These are phyloP conservation scores for Gallinago jamesoni DNA, from an alignment of 2,113 vertebrate species.

Conservation along the genomic window DNA sequence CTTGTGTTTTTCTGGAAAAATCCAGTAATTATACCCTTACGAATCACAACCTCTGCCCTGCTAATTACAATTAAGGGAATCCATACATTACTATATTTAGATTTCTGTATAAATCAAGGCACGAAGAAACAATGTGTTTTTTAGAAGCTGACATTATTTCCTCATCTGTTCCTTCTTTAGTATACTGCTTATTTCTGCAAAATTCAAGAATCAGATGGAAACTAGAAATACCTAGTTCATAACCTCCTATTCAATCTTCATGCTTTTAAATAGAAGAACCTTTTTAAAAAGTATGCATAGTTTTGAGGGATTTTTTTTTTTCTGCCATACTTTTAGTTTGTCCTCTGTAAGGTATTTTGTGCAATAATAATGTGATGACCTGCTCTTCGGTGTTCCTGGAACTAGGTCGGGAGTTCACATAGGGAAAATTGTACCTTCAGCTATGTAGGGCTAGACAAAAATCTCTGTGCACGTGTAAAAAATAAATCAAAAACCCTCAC, in stretches of 20 bases:
- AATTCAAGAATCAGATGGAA: neutral
- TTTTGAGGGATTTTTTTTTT: neutral
- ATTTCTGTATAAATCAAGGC: slow-evolving; percentile 6
- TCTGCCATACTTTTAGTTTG: neutral
- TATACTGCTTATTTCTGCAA: neutral
- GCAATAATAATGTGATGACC: neutral
- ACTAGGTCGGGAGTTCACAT: neutral
- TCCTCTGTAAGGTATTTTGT: neutral
- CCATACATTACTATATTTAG: slow-evolving; percentile 20
- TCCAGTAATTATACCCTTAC: slow-evolving; percentile 44
- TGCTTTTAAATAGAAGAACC: neutral
- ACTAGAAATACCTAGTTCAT: neutral
- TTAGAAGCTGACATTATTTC: neutral
- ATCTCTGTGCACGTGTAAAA: neutral
- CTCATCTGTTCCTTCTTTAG: neutral
- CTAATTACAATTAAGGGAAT: slow-evolving; percentile 46
- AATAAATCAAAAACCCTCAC: neutral
- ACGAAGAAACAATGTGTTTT: neutral
- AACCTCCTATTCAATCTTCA: neutral
- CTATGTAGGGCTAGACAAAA: neutral
- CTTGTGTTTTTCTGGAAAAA: slow-evolving; percentile 28
- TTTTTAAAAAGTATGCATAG: neutral
- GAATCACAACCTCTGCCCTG: slow-evolving; percentile 21
- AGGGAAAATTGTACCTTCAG: neutral
- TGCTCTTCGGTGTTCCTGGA: neutral